These are phyloP conservation scores for Sinocyclocheilus anophthalmus DNA, from an alignment of 2,113 vertebrate species.

Conservation along the genomic window DNA sequence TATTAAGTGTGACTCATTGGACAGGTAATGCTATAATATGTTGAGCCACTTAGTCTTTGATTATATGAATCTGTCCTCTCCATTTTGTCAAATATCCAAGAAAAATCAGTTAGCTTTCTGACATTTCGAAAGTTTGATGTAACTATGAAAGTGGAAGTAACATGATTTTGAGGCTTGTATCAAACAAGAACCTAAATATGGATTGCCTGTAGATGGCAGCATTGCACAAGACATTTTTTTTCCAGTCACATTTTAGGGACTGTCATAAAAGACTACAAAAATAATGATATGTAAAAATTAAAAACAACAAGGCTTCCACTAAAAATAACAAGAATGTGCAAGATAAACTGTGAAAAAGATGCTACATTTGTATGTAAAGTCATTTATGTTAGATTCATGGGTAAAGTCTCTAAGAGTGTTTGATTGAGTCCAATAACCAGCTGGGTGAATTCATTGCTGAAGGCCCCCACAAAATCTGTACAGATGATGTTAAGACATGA, in stretches of 20 bases:
- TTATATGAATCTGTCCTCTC: background rate
- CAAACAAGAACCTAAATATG: background rate
- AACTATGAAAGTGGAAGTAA: background rate
- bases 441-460: conserved; percentile 64
- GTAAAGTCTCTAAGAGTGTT: conserved; percentile 44
- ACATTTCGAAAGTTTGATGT: background rate
- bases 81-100: background rate
- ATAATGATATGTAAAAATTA: too few relatives aligned
- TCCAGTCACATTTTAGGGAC: background rate
- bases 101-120: background rate
- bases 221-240: background rate
- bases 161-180: background rate
- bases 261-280: background rate
- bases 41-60: conserved; percentile 11
- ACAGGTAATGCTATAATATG: background rate
- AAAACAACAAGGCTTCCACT: too few relatives aligned
- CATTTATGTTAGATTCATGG: background rate
- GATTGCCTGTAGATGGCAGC: conserved; percentile 26
- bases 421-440: conserved; percentile 71
- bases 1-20: background rate
- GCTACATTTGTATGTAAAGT: background rate
- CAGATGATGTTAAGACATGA: conserved; percentile 71
- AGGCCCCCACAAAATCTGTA: conserved; percentile 70
- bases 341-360: too few relatives aligned
- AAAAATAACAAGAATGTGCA: too few relatives aligned